Evolutionary conservation across 2,888 invertebrate genomes (phyloP), one percentile per base, ranked within the genome.

Genomic region (Polyploca ridens): DNA sequence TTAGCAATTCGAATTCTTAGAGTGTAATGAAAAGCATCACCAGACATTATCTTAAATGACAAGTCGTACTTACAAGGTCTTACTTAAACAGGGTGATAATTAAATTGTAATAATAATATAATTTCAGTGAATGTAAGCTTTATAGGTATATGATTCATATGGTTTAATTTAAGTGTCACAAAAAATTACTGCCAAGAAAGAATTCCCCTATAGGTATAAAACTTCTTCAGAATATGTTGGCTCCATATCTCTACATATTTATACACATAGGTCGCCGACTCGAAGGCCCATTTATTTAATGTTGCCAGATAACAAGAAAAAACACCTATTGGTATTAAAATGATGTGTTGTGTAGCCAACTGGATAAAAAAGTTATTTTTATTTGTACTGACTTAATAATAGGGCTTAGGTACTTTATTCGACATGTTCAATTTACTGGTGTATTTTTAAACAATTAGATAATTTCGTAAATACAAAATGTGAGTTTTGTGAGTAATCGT

Each of bases 21-120:
- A 54, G 19, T 19, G 4, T 54, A 54, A 19, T 46, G n/a, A 10
- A 19, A 54, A 54, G 54, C 54, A 54, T 54, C 54, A 54, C 54
- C 54, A 54, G 54, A 54, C 54, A 19, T 54, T 54, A 14, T 10
- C 16, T 54, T 54, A 19, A 44, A 19, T 54, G 19, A 54, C 19
- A 54, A 54, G 19, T 19, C 54, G 54, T 54, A 54, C 54, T 54
- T 54, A 54, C 54, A 54, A 54, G 54, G 54, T 54, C 19, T 54
- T 54, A 54, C 54, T 16, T 54, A 54, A 54, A 54, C 54, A 54
- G 54, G 54, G 54, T 54, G 54, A 54, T 54, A 54, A 19, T 19
- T 54, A 54, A 46, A 54, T 54, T 54, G 16, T 54, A 54, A 54
- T 54, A 54, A 19, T 54, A 19, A 19, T 54, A 54, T 54, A 10